Evolutionary conservation across 2,113 vertebrate genomes (phyloP).

Genomic region (Dryoscopus gambensis): DNA sequence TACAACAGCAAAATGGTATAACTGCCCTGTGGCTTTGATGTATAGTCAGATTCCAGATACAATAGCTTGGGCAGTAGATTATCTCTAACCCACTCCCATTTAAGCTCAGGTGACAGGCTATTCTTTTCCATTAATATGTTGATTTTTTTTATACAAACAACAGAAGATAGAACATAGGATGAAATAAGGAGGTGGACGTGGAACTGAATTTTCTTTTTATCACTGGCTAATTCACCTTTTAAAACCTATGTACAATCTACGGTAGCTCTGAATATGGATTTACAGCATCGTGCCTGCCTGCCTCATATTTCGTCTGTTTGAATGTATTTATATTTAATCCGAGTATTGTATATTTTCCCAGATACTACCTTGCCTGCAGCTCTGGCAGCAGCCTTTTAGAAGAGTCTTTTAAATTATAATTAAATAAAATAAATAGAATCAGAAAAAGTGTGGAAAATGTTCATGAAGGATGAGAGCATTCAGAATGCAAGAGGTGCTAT

Average conservation of each 20-base stretch:
- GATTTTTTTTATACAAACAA: background rate
- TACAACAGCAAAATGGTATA: background rate
- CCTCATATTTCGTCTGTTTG: background rate
- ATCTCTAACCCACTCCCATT: background rate
- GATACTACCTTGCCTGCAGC: background rate
- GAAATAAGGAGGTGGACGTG: background rate
- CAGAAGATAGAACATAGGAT: background rate
- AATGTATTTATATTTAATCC: conserved; percentile 39
- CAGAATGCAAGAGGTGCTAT: background rate
- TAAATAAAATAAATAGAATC: conserved; percentile 7
- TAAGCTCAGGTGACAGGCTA: background rate
- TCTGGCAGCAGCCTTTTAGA: background rate
- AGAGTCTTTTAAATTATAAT: background rate
- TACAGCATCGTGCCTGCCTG: background rate
- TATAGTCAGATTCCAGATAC: conserved; percentile 30
- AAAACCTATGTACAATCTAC: background rate
- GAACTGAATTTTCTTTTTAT: background rate
- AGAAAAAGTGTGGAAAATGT: background rate
- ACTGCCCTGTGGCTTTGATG: background rate
- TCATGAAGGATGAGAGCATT: background rate
- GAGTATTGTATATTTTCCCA: background rate
- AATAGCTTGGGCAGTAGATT: background rate
- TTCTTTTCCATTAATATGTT: background rate
- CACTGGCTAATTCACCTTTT: background rate
- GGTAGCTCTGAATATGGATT: background rate